Evolutionary conservation across 2,797 vertebrate species (phyloP), one percentile per base, ranked within the genome.

Genomic region (Poecilia wingei): DNA sequence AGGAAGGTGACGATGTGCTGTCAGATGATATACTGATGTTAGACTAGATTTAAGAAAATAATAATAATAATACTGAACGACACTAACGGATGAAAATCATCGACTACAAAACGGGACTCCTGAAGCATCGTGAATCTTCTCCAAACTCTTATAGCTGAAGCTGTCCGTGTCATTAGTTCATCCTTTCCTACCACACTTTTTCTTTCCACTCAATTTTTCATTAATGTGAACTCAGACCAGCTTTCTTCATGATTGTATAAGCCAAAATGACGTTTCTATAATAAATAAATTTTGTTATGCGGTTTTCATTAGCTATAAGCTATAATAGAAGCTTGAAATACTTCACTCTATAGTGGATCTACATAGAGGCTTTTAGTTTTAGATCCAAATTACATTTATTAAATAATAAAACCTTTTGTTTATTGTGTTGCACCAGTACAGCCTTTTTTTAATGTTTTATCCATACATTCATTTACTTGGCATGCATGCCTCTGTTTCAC

Each of bases 401-500:
- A 18, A 18, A 25, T 43, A 2, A 25, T 25, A 2, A 12, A 68
- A 41, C 64, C 4, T 68, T 45, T 31, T 3, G 5, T 71, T 71
- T 45, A 16, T 28, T 71, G 68, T 46, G 43, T 16, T 71, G 68
- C n/a, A 18, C 43, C 68, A 18, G 66, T 43, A 14, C 22, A 68
- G 3, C 39, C 70, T 76, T 77, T 84, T 74, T 89, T 88, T 82
- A 89, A 61, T 90, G 79, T 87, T 76, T 87, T 22, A 66, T 76
- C 61, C 36, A 64, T 71, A 7, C 28, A 51, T 74, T 84, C 25
- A 57, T 76, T 64, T 25, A 59, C 75, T 79, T 31, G 76, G 81
- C 83, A 83, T 86, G 86, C 64, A 79, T 90, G 70, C 85, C 84
- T 94, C 89, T 79, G 71, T 91, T 89, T 91, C 90, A 87, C 94